Evolutionary conservation across 1,140 invertebrate species (phyloP), one percentile per base, ranked within the genome.

Genomic region (Agraylea sexmaculata): DNA sequence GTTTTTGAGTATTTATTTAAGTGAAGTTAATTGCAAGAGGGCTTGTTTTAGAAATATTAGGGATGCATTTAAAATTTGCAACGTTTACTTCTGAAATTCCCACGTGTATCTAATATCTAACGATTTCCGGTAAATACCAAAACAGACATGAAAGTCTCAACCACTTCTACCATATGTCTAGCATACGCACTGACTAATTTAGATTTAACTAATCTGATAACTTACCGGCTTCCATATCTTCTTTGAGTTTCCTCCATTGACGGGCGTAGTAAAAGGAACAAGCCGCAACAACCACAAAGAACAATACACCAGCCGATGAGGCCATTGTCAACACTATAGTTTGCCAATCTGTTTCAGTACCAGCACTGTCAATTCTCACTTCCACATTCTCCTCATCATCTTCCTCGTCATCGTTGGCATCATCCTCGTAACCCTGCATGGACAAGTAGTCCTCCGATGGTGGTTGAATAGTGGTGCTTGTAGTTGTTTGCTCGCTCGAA

Each of bases 211-310:
- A n/a, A n/a, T n/a, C n/a, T n/a, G n/a, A n/a, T n/a, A 15, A 46
- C 44, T 57, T 34, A 75, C 73, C 72, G 55, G 70, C 66, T 46
- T 69, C 64, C 23, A 74, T 66, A 37, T 68, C 70, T 41, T 62
- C 64, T 47, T 75, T 75, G 52, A 75, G 60, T 12, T 65, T 61
- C 40, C 62, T 64, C 73, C 71, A 74, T 48, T 76, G 72, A 42
- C 66, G 66, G 22, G 69, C 66, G 48, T 75, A 71, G 36, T 73
- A 59, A 15, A 75, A 46, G 16, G 69, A 68, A 44, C 72, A 67
- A 38, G 63, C 65, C 11, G 69, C 64, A 36, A 71, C 71, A 17
- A 75, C 69, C 34, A 71, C 49, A 54, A 75, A 74, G 58, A 77
- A 77, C 45, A 75, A 56, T 21, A 74, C 58, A 58, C 73, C 75